Conservation (phyloP, 2,888 invertebrate genomes). For the Achlya flavicornis region DNA sequence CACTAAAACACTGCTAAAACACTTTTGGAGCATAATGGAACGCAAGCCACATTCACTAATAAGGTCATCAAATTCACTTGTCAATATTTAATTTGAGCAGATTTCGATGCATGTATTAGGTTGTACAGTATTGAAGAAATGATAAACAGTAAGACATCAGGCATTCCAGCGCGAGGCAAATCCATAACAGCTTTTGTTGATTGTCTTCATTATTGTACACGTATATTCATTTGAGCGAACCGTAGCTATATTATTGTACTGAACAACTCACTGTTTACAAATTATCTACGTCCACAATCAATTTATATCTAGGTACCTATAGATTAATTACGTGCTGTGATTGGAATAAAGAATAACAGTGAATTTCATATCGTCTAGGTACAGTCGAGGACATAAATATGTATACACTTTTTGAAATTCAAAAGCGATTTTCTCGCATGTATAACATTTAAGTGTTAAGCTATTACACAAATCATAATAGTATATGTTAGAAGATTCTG, state of each 20-base stretch:
- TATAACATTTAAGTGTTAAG: no score
- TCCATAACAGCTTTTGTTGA: slow-evolving; percentile 73
- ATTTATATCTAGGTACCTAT: slow-evolving; percentile 54
- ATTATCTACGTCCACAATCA: slow-evolving; percentile 71
- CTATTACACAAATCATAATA: no score
- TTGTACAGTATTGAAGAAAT: slow-evolving; percentile 32
- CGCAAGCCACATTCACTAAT: slow-evolving; percentile 19
- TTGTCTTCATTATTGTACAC: slow-evolving; percentile 51
- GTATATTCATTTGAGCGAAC: slow-evolving; percentile 64
- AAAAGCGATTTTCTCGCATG: no score
- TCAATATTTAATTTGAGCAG: background rate
- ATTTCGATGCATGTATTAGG: background rate
- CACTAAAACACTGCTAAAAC: slow-evolving; percentile 29
- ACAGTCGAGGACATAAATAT: no score
- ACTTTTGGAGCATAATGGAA: slow-evolving; percentile 46
- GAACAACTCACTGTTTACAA: slow-evolving; percentile 74
- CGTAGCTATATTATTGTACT: slow-evolving; percentile 58
- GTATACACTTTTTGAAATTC: no score
- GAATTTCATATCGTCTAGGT: background rate
- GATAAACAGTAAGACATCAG: slow-evolving; percentile 42
- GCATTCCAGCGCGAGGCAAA: slow-evolving; percentile 61
- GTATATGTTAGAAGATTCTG: no score
- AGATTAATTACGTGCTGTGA: slow-evolving; percentile 47
- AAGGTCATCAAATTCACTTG: background rate
- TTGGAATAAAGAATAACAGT: slow-evolving; percentile 25